A percentile compares a stretch with the other conserved stretches of the same genome.
Evolutionary conservation across 2,113 vertebrate species (phyloP).

Genomic region (Megaceryle maxima): DNA sequence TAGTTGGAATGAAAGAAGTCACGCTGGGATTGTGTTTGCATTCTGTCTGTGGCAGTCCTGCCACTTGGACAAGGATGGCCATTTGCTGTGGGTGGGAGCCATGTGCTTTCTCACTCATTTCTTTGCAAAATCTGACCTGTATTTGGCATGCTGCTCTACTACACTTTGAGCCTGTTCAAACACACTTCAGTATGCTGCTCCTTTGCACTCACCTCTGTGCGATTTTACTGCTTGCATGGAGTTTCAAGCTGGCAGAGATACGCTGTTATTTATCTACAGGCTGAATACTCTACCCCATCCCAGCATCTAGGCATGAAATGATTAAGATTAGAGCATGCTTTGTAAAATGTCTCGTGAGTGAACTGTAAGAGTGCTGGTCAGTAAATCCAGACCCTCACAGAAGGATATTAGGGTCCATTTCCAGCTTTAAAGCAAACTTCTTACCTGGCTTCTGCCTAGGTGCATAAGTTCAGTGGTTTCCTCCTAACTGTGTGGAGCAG

Average conservation of each 20-base stretch:
- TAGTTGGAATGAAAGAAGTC: neutral
- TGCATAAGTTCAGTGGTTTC: neutral
- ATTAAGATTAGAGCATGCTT: neutral
- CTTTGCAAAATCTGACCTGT: neutral
- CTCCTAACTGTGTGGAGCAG: neutral
- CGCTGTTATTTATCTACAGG: neutral
- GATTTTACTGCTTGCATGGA: neutral
- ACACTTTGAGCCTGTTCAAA: neutral
- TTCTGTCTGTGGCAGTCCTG: neutral
- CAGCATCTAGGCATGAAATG: neutral
- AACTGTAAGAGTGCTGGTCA: rapidly evolving
- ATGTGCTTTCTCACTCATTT: neutral
- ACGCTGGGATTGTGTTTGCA: rapidly evolving
- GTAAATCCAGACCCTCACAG: neutral
- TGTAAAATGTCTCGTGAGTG: rapidly evolving
- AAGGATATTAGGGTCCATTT: neutral
- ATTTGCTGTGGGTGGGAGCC: rapidly evolving
- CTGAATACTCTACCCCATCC: neutral
- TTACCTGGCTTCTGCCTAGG: neutral
- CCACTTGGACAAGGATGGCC: neutral
- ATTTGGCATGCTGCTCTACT: rapidly evolving
- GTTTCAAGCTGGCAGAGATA: neutral
- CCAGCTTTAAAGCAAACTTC: neutral
- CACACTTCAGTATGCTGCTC: rapidly evolving
- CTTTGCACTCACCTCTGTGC: neutral